These are phyloP conservation scores for Microchrysa polita DNA, from an alignment of 2,888 invertebrate genomes.

Conservation along the genomic window DNA sequence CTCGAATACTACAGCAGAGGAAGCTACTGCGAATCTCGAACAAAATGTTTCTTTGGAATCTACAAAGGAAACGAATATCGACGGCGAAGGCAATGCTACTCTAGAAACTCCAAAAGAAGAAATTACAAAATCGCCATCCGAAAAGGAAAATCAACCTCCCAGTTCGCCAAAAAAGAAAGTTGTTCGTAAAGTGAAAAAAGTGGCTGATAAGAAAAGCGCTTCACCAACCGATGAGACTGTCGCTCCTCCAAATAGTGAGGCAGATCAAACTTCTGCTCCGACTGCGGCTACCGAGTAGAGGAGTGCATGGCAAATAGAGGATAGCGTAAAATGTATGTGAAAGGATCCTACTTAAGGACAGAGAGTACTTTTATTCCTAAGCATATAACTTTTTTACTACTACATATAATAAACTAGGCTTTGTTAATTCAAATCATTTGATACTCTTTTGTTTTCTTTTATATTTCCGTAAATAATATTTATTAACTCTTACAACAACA, in stretches of 20 bases:
- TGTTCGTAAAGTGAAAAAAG: conserved; percentile 39
- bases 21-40: background rate
- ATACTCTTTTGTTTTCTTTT: background rate
- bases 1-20: background rate
- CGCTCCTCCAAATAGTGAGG: background rate
- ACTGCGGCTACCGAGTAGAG: background rate
- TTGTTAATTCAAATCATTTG: background rate
- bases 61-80: background rate
- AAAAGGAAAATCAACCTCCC: conserved; percentile 31
- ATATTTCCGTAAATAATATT: background rate
- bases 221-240: background rate
- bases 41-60: no score
- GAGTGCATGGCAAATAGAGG: background rate
- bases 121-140: conserved; percentile 20
- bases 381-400: background rate
- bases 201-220: background rate
- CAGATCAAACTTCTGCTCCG: background rate
- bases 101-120: conserved; percentile 17
- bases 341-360: background rate
- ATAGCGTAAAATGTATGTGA: background rate
- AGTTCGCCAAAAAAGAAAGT: conserved; percentile 41
- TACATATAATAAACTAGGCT: conserved; percentile 1
- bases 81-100: background rate
- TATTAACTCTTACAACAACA: background rate
- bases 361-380: background rate